Conservation (phyloP, 2,888 invertebrate species). For the Dasysyrphus albostriatus region DNA sequence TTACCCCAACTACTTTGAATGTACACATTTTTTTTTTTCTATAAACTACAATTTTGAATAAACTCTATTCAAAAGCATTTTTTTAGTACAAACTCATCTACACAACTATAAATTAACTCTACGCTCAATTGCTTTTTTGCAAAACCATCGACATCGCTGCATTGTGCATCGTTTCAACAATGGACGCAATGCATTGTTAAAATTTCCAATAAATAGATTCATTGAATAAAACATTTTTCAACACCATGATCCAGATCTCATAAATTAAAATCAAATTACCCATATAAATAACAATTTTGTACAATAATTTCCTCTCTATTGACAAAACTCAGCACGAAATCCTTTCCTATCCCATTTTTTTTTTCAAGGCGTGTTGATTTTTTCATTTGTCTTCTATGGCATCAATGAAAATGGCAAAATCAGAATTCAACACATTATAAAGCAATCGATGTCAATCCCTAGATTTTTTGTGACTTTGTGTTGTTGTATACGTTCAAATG, state of each 20-base stretch:
- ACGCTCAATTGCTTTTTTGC: no score
- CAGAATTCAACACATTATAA: neutral
- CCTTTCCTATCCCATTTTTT: neutral
- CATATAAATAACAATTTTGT: neutral
- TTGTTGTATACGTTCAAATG: no score
- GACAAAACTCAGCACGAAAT: neutral
- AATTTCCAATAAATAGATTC: slow-evolving; percentile 9
- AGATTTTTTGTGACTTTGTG: neutral
- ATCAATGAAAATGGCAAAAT: neutral
- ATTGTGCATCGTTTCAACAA: neutral
- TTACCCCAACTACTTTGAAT: no score
- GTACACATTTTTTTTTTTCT: no score
- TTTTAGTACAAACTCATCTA: no score
- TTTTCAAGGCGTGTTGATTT: neutral
- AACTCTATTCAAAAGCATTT: no score
- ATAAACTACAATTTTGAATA: no score
- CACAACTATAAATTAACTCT: no score
- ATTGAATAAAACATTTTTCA: slow-evolving; percentile 5
- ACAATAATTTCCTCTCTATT: neutral
- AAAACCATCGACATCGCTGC: no score
- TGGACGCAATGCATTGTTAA: neutral
- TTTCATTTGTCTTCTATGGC: neutral
- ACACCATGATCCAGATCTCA: neutral
- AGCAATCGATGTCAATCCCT: neutral
- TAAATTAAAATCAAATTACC: slow-evolving; percentile 23